Conservation (phyloP, 2,113 vertebrate genomes). For the Xiphophorus hellerii region DNA sequence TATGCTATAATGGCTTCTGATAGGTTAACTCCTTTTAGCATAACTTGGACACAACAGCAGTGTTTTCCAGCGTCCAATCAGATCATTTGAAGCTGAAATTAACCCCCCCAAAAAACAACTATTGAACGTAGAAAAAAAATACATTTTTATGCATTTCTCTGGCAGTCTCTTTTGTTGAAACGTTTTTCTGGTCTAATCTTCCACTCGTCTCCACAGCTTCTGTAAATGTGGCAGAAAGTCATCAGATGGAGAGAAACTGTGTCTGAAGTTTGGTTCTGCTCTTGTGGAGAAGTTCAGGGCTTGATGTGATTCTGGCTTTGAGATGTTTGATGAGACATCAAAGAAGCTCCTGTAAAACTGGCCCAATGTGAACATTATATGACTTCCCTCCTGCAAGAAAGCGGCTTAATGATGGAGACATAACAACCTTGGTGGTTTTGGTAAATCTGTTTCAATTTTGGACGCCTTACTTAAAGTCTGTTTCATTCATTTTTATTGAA, state of each 20-base stretch:
- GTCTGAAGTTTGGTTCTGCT: conserved; percentile 57
- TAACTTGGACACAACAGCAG: too few relatives aligned
- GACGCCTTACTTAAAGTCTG: conserved; percentile 6
- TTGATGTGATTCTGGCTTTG: conserved; percentile 40
- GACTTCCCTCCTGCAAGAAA: conserved; percentile 35
- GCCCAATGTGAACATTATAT: conserved; percentile 46
- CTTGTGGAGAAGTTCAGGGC: conserved; percentile 21
- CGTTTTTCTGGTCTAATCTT: not conserved
- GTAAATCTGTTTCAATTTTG: conserved; percentile 34
- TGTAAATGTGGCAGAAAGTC: conserved; percentile 39
- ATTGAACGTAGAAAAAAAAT: too few relatives aligned
- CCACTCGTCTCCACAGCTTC: conserved; percentile 11
- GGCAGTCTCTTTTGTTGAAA: too few relatives aligned
- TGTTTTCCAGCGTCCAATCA: too few relatives aligned
- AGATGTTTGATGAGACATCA: conserved; percentile 60
- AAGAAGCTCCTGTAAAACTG: conserved; percentile 47
- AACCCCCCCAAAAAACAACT: too few relatives aligned
- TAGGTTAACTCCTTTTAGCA: too few relatives aligned
- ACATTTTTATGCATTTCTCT: too few relatives aligned
- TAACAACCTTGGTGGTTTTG: conserved; percentile 35
- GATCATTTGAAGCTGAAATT: too few relatives aligned
- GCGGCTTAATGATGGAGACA: conserved; percentile 46
- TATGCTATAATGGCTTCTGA: too few relatives aligned
- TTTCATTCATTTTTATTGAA: conserved; percentile 2
- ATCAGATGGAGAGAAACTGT: conserved; percentile 36